Evolutionary conservation across 2,113 vertebrate genomes (phyloP), one percentile per base, ranked within the genome.

Genomic region (human): DNA sequence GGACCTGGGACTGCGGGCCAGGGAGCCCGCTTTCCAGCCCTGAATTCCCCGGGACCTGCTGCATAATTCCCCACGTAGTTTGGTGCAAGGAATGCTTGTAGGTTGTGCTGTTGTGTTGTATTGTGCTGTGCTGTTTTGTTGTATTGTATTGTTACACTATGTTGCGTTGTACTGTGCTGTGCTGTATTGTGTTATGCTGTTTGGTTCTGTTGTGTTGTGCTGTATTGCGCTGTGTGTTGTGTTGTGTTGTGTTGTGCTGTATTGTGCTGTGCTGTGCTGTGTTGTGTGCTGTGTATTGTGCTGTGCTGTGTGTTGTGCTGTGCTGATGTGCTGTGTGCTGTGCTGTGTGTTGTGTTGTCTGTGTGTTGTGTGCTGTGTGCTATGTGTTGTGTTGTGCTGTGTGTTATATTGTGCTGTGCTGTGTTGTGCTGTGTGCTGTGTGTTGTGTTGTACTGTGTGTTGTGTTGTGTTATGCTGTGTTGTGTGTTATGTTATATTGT

Each of bases 41-140:
- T 18, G 32, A 23, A 6, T 11, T 30, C 22, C 75, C 27, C 23
- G 22, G 40, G 22, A 64, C 45, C 30, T 48, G 2, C 32, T 40
- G 32, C 1, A 0, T 2, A 9, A 8, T 23, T 45, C 23, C 70
- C 3, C 25, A 43, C 18, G 6, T 1, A 20, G 10, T 6, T 18
- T 32, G 8, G 13, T 48, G 22, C 23, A 6, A 25, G 23, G 70
- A 20, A 20, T 22, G 45, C 8, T 14, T 43, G 68, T 4, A 7
- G 9, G n/a, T 23, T 73, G 72, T 73, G 70, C 8, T 73, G 70
- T 23, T 32, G 64, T 66, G n/a, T 5, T 72, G 35, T 38, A 8
- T 30, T 66, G 61, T 32, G 61, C 30, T 66, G 13, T 35, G 64
- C 6, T 66, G 64, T 32, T 32, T 14, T 14, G 13, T 38, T 72